These are phyloP conservation scores for Nezara viridula DNA, from an alignment of 2,888 invertebrate genomes.

Conservation along the genomic window DNA sequence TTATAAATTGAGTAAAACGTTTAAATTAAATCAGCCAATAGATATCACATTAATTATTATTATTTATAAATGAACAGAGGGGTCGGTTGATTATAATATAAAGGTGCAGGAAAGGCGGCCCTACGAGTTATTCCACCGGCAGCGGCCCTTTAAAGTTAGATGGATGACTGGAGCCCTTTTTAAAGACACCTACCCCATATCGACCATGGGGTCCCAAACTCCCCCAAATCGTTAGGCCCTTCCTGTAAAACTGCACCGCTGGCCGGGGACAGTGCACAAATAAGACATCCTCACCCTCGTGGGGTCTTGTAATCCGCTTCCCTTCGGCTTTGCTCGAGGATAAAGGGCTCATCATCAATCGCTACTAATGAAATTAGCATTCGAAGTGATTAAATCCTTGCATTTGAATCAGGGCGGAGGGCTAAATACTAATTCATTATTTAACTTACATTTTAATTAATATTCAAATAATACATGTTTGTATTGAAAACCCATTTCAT, in stretches of 20 bases:
- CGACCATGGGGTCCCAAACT: background rate
- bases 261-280: conserved; percentile 3
- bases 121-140: background rate
- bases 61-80: too few relatives aligned
- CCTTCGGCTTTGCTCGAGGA: conserved; percentile 17
- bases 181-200: conserved; percentile 26
- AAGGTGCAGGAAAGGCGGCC: background rate
- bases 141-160: background rate
- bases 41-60: too few relatives aligned
- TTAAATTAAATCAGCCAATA: too few relatives aligned
- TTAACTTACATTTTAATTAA: background rate
- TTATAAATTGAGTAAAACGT: too few relatives aligned
- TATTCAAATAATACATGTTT: background rate
- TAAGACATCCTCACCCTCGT: background rate
- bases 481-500: too few relatives aligned
- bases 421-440: conserved; percentile 12
- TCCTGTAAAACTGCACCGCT: conserved; percentile 16
- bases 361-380: background rate
- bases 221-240: conserved; percentile 23
- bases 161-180: conserved; percentile 29
- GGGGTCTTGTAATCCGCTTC: background rate
- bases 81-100: background rate
- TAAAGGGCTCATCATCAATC: conserved; percentile 9
- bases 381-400: background rate
- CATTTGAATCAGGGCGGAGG: background rate